Percentiles rank a stretch among this genome's conserved stretches.
These are phyloP conservation scores for Sinocyclocheilus maitianheensis DNA, from an alignment of 2,113 vertebrate species.

Conservation along the genomic window DNA sequence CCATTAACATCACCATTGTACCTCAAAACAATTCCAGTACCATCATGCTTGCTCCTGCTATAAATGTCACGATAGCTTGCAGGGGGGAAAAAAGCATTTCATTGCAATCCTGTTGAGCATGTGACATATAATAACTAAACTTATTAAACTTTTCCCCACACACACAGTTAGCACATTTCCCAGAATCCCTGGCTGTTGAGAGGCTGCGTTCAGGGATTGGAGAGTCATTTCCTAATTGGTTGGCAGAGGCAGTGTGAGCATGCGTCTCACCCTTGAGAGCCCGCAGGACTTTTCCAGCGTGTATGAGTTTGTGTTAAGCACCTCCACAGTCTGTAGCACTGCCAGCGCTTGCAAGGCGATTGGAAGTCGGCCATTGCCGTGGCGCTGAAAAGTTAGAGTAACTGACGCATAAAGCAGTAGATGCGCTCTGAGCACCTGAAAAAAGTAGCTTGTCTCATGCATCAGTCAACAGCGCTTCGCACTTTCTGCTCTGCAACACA, in stretches of 20 bases:
- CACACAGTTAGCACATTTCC: conserved; percentile 54
- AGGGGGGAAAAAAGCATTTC: neutral
- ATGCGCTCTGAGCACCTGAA: conserved; percentile 19
- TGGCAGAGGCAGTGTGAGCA: conserved; percentile 63
- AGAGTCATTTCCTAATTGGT: conserved; percentile 72
- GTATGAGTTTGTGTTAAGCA: conserved; percentile 32
- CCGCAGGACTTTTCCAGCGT: conserved; percentile 64
- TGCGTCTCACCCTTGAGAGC: conserved; percentile 69
- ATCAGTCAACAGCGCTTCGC: conserved; percentile 26
- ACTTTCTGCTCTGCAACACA: conserved; percentile 35
- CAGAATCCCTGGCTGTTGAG: conserved; percentile 53
- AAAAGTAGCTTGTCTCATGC: conserved; percentile 27
- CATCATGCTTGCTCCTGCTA: neutral
- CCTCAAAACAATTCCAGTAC: neutral
- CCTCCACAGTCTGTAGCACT: conserved; percentile 12
- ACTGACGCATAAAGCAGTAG: conserved; percentile 50
- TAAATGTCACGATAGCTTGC: neutral
- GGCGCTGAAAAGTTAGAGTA: conserved; percentile 35
- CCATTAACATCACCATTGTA: neutral
- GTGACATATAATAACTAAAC: neutral
- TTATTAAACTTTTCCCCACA: conserved; percentile 52
- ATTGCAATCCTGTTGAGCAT: neutral
- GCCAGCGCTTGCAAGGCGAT: conserved; percentile 29
- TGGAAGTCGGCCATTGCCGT: conserved; percentile 22
- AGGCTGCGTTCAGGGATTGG: conserved; percentile 54